These are phyloP conservation scores for Camponotus pennsylvanicus DNA, from an alignment of 1,140 invertebrate species.

Conservation along the genomic window DNA sequence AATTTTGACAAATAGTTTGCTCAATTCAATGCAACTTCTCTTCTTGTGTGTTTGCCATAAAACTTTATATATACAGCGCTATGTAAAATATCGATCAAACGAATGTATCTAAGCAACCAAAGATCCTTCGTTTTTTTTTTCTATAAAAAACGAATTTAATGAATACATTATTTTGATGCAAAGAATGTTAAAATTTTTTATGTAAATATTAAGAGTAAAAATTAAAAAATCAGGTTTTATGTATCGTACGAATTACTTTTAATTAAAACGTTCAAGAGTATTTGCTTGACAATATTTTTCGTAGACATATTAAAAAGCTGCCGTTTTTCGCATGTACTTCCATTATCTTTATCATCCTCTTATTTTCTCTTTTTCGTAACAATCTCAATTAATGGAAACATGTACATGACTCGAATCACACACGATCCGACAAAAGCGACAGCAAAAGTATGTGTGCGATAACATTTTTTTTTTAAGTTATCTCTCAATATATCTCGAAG, in stretches of 20 bases:
- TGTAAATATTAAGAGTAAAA: conserved; percentile 54
- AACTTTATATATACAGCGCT: neutral
- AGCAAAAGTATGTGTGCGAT: neutral
- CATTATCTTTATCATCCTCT: conserved; percentile 39
- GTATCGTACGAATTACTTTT: conserved; percentile 81
- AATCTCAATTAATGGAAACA: conserved; percentile 69
- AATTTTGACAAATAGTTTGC: neutral
- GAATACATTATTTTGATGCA: conserved; percentile 15
- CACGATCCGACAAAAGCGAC: conserved; percentile 45
- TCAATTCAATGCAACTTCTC: conserved; percentile 10
- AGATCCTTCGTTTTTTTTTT: conserved; percentile 22
- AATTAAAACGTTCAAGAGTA: conserved; percentile 83
- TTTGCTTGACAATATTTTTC: conserved; percentile 82
- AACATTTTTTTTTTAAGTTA: conserved; percentile 1
- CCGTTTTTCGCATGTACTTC: conserved; percentile 68
- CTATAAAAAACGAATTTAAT: neutral
- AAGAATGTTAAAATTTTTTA: conserved; percentile 28
- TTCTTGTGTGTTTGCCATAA: neutral
- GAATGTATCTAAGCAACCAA: conserved; percentile 31
- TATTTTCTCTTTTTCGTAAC: conserved; percentile 33
- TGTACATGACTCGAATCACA: conserved; percentile 48
- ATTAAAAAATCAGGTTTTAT: conserved; percentile 48
- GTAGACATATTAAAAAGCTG: conserved; percentile 81
- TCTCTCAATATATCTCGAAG: neutral
- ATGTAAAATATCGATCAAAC: conserved; percentile 74